A percentile compares a stretch with the other conserved stretches of the same genome.
phyloP scores from a whole-genome alignment of 2,888 invertebrate species.

The Andrena camellia region DNA sequence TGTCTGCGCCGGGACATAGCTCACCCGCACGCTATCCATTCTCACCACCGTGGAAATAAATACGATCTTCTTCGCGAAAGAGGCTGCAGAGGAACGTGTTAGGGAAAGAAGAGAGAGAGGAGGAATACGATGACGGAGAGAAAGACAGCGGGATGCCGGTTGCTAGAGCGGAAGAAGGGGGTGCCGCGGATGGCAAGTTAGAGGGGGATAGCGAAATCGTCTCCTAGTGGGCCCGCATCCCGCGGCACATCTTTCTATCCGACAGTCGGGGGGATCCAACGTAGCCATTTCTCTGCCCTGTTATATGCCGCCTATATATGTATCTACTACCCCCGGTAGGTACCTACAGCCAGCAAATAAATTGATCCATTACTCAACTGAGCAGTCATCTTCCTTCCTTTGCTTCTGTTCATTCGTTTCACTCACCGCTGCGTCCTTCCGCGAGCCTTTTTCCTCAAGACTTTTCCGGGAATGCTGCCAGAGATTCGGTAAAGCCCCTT shows the following conservation, averaged over 20 bases:
- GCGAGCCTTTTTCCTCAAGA: conserved; percentile 66
- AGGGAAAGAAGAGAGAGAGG: conserved; percentile 24
- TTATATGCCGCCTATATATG: conserved; percentile 75
- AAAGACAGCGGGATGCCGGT: conserved; percentile 22
- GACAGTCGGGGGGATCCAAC: conserved; percentile 79
- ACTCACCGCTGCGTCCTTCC: conserved; percentile 54
- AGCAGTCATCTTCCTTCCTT: conserved; percentile 82
- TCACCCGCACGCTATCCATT: conserved; percentile 78
- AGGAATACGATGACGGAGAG: conserved; percentile 1
- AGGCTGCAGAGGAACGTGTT: conserved; percentile 51
- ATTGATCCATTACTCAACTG: conserved; percentile 84
- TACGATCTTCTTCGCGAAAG: conserved; percentile 78
- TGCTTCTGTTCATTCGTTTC: conserved; percentile 68
- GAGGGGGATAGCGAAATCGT: conserved; percentile 73
- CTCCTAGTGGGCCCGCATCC: conserved; percentile 79
- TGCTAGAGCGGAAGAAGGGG: conserved; percentile 48
- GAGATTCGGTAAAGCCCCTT: conserved; percentile 75
- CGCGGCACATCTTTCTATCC: conserved; percentile 82
- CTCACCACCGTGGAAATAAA: conserved; percentile 81
- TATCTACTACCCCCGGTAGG: conserved; percentile 73
- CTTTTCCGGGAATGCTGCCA: conserved; percentile 75
- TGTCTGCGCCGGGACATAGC: conserved; percentile 84
- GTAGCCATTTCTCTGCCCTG: conserved; percentile 79
- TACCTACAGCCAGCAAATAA: conserved; percentile 81
- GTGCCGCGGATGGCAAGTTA: conserved; percentile 50